Percentiles rank a stretch among this genome's conserved stretches.
Evolutionary conservation across 1,140 invertebrate genomes (phyloP).

Genomic region (Meloidogyne exigua): DNA sequence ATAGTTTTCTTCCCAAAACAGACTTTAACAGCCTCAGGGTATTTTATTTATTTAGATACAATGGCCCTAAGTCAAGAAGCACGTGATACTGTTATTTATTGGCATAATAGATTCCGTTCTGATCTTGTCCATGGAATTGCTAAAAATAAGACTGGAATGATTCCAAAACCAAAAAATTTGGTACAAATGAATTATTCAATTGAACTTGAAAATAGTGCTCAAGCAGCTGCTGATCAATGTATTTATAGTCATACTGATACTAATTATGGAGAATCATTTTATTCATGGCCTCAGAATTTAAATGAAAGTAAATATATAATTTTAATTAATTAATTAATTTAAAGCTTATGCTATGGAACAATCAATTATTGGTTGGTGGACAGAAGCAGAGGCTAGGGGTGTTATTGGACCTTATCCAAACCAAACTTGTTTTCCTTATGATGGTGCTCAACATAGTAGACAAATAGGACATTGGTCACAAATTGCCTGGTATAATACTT

Average conservation of each 20-base stretch:
- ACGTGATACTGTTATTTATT: not conserved
- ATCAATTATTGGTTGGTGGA: constrained; percentile 6
- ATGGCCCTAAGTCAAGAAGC: not conserved
- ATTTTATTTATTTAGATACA: not conserved
- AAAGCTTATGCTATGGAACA: not conserved
- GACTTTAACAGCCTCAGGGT: too few relatives aligned
- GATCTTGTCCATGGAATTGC: not conserved
- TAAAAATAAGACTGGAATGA: not conserved
- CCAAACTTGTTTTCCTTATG: not conserved
- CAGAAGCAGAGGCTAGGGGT: not conserved
- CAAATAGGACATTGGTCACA: constrained; percentile 25
- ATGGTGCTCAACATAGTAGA: not conserved
- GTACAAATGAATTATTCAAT: not conserved
- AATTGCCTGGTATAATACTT: constrained; percentile 19
- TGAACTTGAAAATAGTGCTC: not conserved
- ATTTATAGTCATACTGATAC: not conserved
- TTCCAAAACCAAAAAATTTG: not conserved
- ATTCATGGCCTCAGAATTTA: not conserved
- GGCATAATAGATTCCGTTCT: not conserved
- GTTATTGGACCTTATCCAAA: constrained; percentile 10
- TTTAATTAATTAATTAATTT: not conserved
- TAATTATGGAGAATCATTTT: not conserved
- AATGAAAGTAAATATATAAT: not conserved
- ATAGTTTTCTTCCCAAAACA: too few relatives aligned
- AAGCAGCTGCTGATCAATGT: constrained; percentile 5